These are phyloP conservation scores for Perdita meconis DNA, from an alignment of 2,888 invertebrate species.

Conservation along the genomic window DNA sequence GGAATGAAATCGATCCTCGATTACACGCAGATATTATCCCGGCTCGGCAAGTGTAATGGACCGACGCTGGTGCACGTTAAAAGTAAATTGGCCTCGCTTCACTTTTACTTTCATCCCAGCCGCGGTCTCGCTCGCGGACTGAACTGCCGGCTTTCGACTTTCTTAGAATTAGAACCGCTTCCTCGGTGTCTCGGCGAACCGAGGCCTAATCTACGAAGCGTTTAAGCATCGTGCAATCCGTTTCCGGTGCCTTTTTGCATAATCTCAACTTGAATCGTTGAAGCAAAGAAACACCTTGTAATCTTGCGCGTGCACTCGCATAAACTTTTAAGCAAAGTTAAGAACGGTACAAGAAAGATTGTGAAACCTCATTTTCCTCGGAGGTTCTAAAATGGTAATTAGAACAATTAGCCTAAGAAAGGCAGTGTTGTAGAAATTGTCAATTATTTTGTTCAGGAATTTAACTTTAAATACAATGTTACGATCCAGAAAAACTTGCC, in stretches of 20 bases:
- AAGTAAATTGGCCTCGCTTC: constrained; percentile 69
- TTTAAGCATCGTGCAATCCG: too few species aligned
- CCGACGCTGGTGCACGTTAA: constrained; percentile 50
- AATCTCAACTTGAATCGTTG: too few species aligned
- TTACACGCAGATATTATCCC: constrained; percentile 56
- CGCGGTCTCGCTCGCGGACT: constrained; percentile 7
- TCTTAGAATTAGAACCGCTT: constrained; percentile 18
- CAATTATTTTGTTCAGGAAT: too few species aligned
- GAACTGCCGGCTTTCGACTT: constrained; percentile 15
- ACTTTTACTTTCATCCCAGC: constrained; percentile 73
- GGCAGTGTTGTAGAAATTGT: too few species aligned
- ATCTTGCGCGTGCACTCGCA: too few species aligned
- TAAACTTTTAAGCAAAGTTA: too few species aligned
- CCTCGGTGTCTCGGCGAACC: constrained; percentile 11
- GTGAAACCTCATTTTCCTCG: too few species aligned
- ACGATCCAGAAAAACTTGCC: too few species aligned
- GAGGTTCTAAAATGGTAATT: too few species aligned
- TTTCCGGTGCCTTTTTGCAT: not conserved
- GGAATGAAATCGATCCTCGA: constrained; percentile 58
- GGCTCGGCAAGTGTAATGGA: constrained; percentile 36
- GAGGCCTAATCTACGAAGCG: not conserved
- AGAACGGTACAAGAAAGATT: too few species aligned
- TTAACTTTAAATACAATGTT: not conserved
- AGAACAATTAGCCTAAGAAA: too few species aligned
- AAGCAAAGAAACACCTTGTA: too few species aligned